These are phyloP conservation scores for Burhinus oedicnemus DNA, from an alignment of 2,113 vertebrate genomes.

Conservation along the genomic window DNA sequence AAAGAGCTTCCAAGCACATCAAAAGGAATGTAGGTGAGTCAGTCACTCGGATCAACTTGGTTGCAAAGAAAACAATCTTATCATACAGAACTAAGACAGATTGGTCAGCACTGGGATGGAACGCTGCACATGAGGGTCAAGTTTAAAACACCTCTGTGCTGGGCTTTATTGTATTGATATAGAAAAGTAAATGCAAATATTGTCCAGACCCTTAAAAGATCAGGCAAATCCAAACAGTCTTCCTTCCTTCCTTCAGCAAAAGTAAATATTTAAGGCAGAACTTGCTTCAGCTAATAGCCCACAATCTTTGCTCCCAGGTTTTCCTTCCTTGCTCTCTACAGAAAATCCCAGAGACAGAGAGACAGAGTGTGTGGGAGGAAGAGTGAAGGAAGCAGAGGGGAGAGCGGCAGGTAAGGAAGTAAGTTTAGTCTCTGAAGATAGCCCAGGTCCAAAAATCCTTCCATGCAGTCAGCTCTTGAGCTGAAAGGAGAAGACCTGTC, in stretches of 20 bases:
- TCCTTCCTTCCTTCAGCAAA: constrained; percentile 47
- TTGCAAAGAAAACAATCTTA: constrained; percentile 5
- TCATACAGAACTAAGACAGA: not conserved
- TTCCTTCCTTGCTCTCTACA: not conserved
- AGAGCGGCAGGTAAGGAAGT: not conserved
- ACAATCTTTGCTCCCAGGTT: not conserved
- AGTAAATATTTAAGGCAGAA: constrained; percentile 45
- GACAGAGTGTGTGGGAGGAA: not conserved
- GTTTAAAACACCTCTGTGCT: not conserved
- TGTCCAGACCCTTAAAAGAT: constrained; percentile 32
- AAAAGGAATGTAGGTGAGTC: constrained; percentile 33
- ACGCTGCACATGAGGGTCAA: not conserved
- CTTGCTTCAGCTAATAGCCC: not conserved
- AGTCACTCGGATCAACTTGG: not conserved
- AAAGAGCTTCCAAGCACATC: constrained; percentile 13
- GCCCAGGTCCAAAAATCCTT: not conserved
- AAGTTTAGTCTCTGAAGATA: not conserved
- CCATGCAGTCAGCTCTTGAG: not conserved
- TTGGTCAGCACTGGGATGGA: not conserved
- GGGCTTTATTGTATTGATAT: constrained; percentile 6
- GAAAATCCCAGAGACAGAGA: not conserved
- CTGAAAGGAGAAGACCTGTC: not conserved
- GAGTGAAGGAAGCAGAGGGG: not conserved
- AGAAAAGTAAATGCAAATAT: constrained; percentile 37
- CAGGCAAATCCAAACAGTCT: constrained; percentile 46